These are phyloP conservation scores for Rhea pennata DNA, from an alignment of 2,113 vertebrate species.

Conservation along the genomic window DNA sequence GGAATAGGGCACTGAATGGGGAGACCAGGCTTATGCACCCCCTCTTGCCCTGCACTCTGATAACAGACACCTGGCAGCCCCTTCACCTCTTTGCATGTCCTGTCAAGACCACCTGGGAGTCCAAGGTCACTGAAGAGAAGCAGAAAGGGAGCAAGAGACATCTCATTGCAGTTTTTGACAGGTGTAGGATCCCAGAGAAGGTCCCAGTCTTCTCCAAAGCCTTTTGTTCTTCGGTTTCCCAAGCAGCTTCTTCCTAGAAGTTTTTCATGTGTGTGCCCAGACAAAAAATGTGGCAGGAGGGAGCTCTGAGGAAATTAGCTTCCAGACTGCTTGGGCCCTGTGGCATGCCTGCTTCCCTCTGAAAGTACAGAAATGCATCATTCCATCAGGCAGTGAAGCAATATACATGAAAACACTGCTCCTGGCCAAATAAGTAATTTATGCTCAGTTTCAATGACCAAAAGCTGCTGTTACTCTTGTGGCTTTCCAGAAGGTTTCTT, in stretches of 20 bases:
- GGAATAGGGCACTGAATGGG: neutral
- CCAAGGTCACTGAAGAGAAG: neutral
- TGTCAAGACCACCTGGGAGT: neutral
- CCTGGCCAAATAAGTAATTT: neutral
- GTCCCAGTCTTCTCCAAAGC: neutral
- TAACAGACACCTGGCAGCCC: neutral
- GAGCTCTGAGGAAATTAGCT: neutral
- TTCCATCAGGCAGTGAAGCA: neutral
- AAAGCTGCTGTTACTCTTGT: neutral
- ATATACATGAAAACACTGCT: rapidly evolving
- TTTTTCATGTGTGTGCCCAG: neutral
- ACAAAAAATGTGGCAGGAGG: neutral
- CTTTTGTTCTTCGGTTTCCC: neutral
- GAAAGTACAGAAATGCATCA: neutral
- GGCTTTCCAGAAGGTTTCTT: neutral
- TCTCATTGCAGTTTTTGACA: neutral
- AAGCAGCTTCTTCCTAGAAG: neutral
- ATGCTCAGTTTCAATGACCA: neutral
- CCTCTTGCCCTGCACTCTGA: neutral
- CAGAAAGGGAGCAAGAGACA: neutral
- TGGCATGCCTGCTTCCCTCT: neutral
- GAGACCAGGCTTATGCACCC: neutral
- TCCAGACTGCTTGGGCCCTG: neutral
- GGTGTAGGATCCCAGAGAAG: neutral
- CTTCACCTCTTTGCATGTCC: neutral